Percentiles rank a stretch among this genome's conserved stretches.
Evolutionary conservation across 1,140 invertebrate species (phyloP).

Genomic region (Drosophila biarmipes): DNA sequence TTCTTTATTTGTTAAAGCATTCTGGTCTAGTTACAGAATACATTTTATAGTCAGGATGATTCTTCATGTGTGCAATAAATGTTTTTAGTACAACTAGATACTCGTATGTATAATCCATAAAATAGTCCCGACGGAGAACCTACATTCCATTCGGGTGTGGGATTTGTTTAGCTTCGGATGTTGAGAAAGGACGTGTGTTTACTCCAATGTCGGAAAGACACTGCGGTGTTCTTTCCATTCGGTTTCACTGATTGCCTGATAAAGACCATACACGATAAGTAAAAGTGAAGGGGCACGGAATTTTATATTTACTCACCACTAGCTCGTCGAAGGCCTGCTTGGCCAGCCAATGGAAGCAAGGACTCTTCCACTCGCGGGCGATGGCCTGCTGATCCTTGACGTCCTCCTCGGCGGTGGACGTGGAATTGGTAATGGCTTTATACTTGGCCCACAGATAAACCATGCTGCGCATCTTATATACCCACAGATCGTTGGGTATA

Average conservation of each 20-base stretch:
- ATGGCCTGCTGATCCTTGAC: conserved; percentile 54
- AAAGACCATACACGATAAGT: conserved; percentile 25
- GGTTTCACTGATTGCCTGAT: conserved; percentile 64
- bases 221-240: conserved; percentile 62
- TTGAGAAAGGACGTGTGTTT: conserved; percentile 9
- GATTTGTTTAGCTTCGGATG: background rate
- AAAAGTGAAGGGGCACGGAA: conserved; percentile 19
- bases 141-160: conserved; percentile 8
- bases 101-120: conserved; percentile 13
- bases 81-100: conserved; percentile 29
- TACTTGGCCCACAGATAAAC: conserved; percentile 63
- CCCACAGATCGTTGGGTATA: conserved; percentile 64
- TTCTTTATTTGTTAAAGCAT: conserved; percentile 33
- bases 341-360: conserved; percentile 66
- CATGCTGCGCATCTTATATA: conserved; percentile 68
- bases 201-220: conserved; percentile 15
- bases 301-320: conserved; percentile 31
- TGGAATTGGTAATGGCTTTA: conserved; percentile 18
- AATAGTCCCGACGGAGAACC: conserved; percentile 26
- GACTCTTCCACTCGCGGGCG: conserved; percentile 59
- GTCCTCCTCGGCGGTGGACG: conserved; percentile 23
- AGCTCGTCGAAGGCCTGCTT: conserved; percentile 68
- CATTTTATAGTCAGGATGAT: conserved; percentile 8
- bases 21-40: conserved; percentile 33
- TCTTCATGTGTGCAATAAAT: conserved; percentile 10